These are phyloP conservation scores for Xylocopa sonorina DNA, from an alignment of 1,140 invertebrate species.

Conservation along the genomic window DNA sequence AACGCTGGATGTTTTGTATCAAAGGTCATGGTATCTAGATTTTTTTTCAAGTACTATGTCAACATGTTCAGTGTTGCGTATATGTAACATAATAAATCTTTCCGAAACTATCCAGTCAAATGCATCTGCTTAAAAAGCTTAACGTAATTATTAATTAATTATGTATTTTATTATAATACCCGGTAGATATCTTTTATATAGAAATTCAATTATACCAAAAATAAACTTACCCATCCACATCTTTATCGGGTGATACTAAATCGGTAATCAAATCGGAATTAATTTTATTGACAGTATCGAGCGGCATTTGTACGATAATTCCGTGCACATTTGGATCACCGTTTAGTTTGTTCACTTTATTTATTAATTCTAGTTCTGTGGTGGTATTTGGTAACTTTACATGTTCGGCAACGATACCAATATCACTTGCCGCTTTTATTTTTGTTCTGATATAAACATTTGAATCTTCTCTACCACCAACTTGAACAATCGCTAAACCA, in stretches of 20 bases:
- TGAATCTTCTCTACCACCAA: conserved; percentile 97
- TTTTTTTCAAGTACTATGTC: not conserved
- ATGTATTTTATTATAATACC: too few relatives aligned
- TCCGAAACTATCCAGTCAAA: not conserved
- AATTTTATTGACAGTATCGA: conserved; percentile 92
- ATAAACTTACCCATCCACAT: conserved; percentile 94
- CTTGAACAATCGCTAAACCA: conserved; percentile 92
- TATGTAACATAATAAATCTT: conserved; percentile 14
- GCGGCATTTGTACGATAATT: conserved; percentile 98
- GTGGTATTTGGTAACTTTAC: conserved; percentile 91
- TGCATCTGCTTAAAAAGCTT: not conserved
- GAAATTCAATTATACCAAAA: too few relatives aligned
- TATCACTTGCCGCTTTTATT: conserved; percentile 94
- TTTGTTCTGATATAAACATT: conserved; percentile 99
- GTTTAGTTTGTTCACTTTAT: conserved; percentile 90
- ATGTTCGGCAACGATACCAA: conserved; percentile 93
- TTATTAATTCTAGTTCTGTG: conserved; percentile 91
- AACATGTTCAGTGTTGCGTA: too few relatives aligned
- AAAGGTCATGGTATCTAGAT: conserved; percentile 28
- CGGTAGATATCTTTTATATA: too few relatives aligned
- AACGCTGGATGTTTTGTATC: conserved; percentile 25
- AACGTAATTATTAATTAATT: not conserved
- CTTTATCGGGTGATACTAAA: conserved; percentile 92
- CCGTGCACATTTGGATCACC: conserved; percentile 93
- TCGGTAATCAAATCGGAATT: conserved; percentile 94